Percentiles rank a stretch among this genome's conserved stretches.
These are phyloP conservation scores for Thalassaphorura encarpata DNA, from an alignment of 1,140 invertebrate genomes.

Conservation along the genomic window DNA sequence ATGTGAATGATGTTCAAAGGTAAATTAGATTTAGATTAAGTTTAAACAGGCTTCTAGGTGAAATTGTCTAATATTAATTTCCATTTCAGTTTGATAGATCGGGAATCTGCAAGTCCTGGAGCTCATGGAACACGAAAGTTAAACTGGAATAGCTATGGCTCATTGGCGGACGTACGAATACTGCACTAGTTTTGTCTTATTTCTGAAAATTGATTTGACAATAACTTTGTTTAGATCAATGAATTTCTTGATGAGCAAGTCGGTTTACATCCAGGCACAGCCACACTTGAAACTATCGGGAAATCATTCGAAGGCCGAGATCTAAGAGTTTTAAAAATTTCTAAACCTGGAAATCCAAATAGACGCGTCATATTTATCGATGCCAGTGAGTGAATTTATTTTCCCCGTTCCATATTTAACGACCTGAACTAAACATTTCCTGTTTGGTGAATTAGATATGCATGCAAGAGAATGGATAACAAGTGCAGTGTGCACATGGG, in stretches of 20 bases:
- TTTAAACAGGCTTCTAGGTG: no score
- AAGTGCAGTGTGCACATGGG: slow-evolving; percentile 43
- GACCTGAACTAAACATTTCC: slow-evolving; percentile 38
- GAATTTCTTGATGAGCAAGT: slow-evolving; percentile 7
- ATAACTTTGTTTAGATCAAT: slow-evolving; percentile 12
- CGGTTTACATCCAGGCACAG: not conserved
- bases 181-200: not conserved
- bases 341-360: slow-evolving; percentile 35
- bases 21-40: no score
- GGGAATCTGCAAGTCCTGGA: no score
- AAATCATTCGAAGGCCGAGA: slow-evolving; percentile 60
- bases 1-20: not conserved
- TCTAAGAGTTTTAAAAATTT: slow-evolving; percentile 54
- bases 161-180: slow-evolving; percentile 6
- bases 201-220: not conserved
- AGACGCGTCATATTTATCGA: slow-evolving; percentile 52
- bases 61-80: no score
- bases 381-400: slow-evolving; percentile 35
- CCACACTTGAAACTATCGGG: slow-evolving; percentile 54
- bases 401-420: not conserved
- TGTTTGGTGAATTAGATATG: slow-evolving; percentile 54
- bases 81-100: no score
- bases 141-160: slow-evolving; percentile 19
- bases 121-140: slow-evolving; percentile 5
- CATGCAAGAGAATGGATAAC: slow-evolving; percentile 68